phyloP scores from a whole-genome alignment of 2,113 vertebrate genomes.

The Myiozetetes cayanensis region DNA sequence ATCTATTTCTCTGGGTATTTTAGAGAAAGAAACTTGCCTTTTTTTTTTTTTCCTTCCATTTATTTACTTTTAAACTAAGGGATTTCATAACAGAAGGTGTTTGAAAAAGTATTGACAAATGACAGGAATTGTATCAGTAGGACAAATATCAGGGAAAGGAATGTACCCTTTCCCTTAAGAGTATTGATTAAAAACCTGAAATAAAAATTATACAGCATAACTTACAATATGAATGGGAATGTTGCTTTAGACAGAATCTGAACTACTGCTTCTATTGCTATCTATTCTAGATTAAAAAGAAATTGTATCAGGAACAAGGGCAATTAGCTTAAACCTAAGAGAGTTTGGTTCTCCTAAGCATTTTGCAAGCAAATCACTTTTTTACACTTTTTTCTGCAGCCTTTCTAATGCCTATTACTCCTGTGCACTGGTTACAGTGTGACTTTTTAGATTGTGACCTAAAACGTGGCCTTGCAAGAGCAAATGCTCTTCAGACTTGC shows the following conservation, averaged over 20 bases:
- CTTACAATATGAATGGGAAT: neutral
- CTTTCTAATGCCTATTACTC: neutral
- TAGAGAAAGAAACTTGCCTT: neutral
- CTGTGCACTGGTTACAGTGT: neutral
- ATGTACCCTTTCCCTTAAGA: neutral
- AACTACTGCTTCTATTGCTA: neutral
- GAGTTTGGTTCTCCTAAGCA: neutral
- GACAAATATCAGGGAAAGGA: neutral
- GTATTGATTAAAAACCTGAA: neutral
- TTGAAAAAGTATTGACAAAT: neutral
- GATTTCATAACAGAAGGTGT: neutral
- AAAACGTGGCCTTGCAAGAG: neutral
- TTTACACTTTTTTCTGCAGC: neutral
- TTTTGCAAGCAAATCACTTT: neutral
- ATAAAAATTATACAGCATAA: neutral
- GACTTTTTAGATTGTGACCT: neutral
- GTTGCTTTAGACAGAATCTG: neutral
- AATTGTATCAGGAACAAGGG: neutral
- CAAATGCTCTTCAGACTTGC: neutral
- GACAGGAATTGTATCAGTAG: neutral
- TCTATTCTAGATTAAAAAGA: neutral
- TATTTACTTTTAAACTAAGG: neutral
- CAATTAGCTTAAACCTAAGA: neutral
- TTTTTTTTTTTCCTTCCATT: neutral
- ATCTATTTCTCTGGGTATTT: neutral